phyloP scores from a whole-genome alignment of 2,797 vertebrate genomes.

The Lepilemur ruficaudatus region DNA sequence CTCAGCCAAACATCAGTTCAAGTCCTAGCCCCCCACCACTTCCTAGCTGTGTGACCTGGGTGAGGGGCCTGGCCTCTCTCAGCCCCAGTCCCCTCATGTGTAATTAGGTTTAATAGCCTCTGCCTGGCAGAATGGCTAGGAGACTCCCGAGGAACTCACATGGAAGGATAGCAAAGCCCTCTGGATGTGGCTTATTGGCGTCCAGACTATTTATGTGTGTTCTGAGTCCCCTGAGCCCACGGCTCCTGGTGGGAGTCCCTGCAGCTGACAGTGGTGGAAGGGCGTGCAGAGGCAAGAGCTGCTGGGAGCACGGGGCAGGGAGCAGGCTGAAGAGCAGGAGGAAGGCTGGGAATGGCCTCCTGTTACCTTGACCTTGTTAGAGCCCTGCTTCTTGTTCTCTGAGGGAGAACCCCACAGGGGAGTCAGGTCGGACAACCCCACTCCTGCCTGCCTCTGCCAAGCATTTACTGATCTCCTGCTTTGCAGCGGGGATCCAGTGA shows the following conservation, averaged over 20 bases:
- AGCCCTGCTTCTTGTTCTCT: not conserved
- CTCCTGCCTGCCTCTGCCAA: not conserved
- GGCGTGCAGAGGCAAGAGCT: not conserved
- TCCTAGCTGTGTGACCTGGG: not conserved
- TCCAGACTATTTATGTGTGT: not conserved
- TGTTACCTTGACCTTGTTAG: not conserved
- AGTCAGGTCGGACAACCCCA: not conserved
- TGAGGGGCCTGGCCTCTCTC: not conserved
- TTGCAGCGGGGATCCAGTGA: not conserved
- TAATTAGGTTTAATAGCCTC: not conserved
- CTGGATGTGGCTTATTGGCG: not conserved
- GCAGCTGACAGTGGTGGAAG: not conserved
- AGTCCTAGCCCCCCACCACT: not conserved
- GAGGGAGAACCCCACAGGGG: not conserved
- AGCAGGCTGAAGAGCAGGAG: not conserved
- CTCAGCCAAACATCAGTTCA: not conserved
- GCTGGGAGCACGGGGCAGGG: not conserved
- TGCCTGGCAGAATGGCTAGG: not conserved
- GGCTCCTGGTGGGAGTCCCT: not conserved
- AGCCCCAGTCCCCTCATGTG: not conserved
- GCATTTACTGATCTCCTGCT: not conserved
- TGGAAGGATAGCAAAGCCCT: not conserved
- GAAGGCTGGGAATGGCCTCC: not conserved
- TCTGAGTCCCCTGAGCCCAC: not conserved
- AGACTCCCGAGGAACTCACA: not conserved